phyloP scores from a whole-genome alignment of 2,113 vertebrate species.

The Brachirus orientalis region DNA sequence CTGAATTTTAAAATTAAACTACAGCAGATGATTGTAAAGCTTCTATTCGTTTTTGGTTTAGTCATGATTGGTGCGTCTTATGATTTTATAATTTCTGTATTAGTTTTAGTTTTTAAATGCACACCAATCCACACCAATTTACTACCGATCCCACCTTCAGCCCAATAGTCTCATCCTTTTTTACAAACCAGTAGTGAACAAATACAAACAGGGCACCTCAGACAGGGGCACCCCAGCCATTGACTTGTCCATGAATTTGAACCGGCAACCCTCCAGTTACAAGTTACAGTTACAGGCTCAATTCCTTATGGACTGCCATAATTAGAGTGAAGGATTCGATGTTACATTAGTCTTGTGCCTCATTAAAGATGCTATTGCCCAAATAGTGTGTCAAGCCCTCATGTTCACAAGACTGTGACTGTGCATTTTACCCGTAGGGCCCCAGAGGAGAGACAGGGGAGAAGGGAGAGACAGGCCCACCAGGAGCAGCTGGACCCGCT shows the following conservation, averaged over 20 bases:
- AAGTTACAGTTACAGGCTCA: too few species aligned
- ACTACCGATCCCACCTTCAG: too few species aligned
- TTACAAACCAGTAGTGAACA: too few species aligned
- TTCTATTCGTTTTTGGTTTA: background rate
- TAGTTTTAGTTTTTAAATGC: too few species aligned
- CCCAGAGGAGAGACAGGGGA: slow-evolving; percentile 94
- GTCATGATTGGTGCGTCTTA: background rate
- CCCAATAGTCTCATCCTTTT: too few species aligned
- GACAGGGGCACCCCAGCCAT: too few species aligned
- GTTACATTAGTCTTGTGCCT: background rate
- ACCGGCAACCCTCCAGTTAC: too few species aligned
- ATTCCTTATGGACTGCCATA: too few species aligned
- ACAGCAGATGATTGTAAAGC: background rate
- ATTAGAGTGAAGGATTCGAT: slow-evolving; percentile 8
- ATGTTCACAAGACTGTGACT: slow-evolving; percentile 15
- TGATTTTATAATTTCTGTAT: background rate
- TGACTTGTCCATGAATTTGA: too few species aligned
- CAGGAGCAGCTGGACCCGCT: slow-evolving; percentile 93
- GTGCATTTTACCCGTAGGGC: slow-evolving; percentile 80
- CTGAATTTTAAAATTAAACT: background rate
- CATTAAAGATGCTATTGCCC: background rate
- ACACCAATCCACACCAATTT: too few species aligned
- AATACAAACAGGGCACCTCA: too few species aligned
- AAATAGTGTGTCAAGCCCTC: background rate
- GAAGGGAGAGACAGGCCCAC: slow-evolving; percentile 96